Evolutionary conservation across 2,797 vertebrate species (phyloP), one percentile per base, ranked within the genome.

Genomic region (Falco berigora): DNA sequence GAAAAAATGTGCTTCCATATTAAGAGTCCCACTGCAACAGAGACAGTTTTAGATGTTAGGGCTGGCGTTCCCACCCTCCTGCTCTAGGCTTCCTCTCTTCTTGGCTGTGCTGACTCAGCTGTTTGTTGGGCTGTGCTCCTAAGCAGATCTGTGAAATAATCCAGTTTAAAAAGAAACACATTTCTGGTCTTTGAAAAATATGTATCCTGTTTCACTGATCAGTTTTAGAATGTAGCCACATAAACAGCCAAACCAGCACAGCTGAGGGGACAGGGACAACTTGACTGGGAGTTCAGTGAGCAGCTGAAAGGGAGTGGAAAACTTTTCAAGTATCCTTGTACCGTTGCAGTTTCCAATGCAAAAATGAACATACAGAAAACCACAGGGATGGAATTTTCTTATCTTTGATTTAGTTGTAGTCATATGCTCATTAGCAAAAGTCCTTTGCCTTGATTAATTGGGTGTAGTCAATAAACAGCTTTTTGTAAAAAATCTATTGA

Each of bases 121-220:
- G 10, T 84, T 86, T 71, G 46, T 75, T 88, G 76, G 83, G 16
- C 83, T 38, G 20, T 21, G 36, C 63, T 94, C 25, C 75, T 82
- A 34, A 64, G 14, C 42, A 73, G 55, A 76, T 80, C 59, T 53
- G 42, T 83, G 79, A 86, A 94, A 71, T 91, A 66, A 88, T 42
- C 83, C 34, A 5, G 17, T 88, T 90, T 92, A 64, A 88, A 94
- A 94, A 84, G 66, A 95, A 96, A 55, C 83, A 88, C 23, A 88
- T 91, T 88, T 93, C 34, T 86, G 21, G 11, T 92, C 59, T 72
- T 88, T 78, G 46, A 84, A 88, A 90, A 77, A 56, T 52, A 34
- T 4, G 1, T 46, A 4, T 80, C n/a, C 90, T 17, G 25, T 84
- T 81, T 78, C 58, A 64, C 34, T 88, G 69, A 34, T 88, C 30